Conservation (phyloP, 1,140 invertebrate species). For the Drosophila obscura region DNA sequence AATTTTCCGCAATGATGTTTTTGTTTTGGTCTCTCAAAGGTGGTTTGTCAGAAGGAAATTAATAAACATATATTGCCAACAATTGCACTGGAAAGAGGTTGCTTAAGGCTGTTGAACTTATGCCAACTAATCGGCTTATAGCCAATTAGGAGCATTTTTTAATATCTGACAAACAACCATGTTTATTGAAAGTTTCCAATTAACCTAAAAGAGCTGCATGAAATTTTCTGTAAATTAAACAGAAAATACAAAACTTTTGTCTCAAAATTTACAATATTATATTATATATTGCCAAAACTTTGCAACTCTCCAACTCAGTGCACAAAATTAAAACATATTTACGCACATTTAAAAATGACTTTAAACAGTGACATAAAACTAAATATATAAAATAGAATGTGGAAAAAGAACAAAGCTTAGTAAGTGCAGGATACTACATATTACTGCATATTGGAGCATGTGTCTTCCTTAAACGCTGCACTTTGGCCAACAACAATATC, state of each 20-base stretch:
- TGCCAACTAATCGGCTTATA: conserved; percentile 27
- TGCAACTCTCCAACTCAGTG: conserved; percentile 6
- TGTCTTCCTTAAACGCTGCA: conserved; percentile 67
- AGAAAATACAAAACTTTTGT: no score
- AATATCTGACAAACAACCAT: conserved; percentile 9
- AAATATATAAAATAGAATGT: conserved; percentile 22
- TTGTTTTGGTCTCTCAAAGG: not conserved
- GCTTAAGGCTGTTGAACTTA: no score
- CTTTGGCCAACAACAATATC: conserved; percentile 75
- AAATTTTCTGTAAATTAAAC: no score
- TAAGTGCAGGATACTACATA: conserved; percentile 37
- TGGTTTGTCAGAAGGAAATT: not conserved
- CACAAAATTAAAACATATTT: conserved; percentile 61
- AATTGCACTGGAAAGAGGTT: no score
- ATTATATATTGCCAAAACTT: no score
- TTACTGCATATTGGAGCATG: conserved; percentile 4
- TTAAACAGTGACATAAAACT: conserved; percentile 70
- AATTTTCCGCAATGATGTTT: conserved; percentile 1
- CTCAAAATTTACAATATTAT: no score
- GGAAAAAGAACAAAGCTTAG: conserved; percentile 32
- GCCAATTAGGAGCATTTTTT: conserved; percentile 65
- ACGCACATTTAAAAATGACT: conserved; percentile 58
- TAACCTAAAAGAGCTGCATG: not conserved
- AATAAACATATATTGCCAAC: no score
- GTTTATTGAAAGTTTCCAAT: no score